Conservation (phyloP, 2,113 vertebrate species). For the Cynopterus brachyotis region DNA sequence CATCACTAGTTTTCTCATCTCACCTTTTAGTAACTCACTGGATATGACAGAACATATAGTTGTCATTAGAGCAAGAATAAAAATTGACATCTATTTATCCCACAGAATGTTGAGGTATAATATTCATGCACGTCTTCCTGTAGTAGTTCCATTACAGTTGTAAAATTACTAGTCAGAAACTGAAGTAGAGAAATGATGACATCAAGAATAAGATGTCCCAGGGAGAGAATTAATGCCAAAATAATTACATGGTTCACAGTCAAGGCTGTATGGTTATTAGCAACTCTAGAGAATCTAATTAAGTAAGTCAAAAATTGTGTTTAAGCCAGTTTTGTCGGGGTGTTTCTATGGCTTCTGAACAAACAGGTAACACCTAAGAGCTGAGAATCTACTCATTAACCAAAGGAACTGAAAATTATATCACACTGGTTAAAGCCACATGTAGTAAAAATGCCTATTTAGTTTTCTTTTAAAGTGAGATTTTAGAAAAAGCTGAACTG, state of each 20-base stretch:
- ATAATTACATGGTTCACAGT: constrained; percentile 84
- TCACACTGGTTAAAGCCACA: constrained; percentile 58
- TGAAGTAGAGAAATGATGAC: constrained; percentile 78
- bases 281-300: constrained; percentile 82
- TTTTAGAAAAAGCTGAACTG: constrained; percentile 34
- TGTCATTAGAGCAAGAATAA: background rate
- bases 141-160: constrained; percentile 66
- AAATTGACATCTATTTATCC: background rate
- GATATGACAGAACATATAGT: background rate
- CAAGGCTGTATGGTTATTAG: constrained; percentile 81
- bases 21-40: background rate
- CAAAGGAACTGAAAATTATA: constrained; percentile 75
- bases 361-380: constrained; percentile 76
- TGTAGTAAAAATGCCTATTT: constrained; percentile 67
- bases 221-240: constrained; percentile 83
- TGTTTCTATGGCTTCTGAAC: constrained; percentile 77
- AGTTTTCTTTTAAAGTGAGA: constrained; percentile 55
- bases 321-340: constrained; percentile 78
- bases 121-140: constrained; percentile 35
- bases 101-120: constrained; percentile 38
- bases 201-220: constrained; percentile 80
- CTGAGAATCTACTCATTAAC: constrained; percentile 73
- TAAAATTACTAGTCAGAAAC: constrained; percentile 75
- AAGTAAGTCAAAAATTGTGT: constrained; percentile 82
- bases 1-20: background rate